phyloP scores from a whole-genome alignment of 2,113 vertebrate genomes.

The Cyanoramphus novaezelandiae region DNA sequence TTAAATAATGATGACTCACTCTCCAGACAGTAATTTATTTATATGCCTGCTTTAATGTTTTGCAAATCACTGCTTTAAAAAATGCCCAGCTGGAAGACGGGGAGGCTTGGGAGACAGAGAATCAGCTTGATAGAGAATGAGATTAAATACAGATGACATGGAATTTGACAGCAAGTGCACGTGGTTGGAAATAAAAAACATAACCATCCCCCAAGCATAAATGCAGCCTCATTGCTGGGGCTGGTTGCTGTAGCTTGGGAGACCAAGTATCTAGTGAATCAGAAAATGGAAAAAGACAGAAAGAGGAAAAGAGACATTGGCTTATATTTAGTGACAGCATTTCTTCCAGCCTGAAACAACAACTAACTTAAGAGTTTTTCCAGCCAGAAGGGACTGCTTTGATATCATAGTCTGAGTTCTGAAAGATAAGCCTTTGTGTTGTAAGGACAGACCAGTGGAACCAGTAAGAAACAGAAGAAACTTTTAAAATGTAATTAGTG shows the following conservation, averaged over 20 bases:
- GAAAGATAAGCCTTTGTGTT: neutral
- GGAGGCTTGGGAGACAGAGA: slow-evolving; percentile 29
- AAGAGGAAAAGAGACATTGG: neutral
- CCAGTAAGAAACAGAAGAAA: neutral
- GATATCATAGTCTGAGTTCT: neutral
- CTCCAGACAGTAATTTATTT: slow-evolving; percentile 66
- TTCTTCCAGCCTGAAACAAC: slow-evolving; percentile 13
- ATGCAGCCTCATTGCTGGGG: neutral
- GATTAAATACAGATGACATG: slow-evolving; percentile 50
- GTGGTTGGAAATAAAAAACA: neutral
- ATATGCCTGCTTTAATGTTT: slow-evolving; percentile 61
- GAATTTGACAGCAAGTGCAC: neutral
- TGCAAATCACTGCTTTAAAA: slow-evolving; percentile 56
- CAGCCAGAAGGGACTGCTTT: neutral
- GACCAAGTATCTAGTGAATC: neutral
- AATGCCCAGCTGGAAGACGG: slow-evolving; percentile 52
- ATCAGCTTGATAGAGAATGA: slow-evolving; percentile 44
- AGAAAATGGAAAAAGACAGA: neutral
- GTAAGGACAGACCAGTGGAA: neutral
- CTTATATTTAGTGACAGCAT: slow-evolving; percentile 24
- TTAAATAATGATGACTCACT: slow-evolving; percentile 61
- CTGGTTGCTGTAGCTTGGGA: neutral
- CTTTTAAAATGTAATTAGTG: neutral
- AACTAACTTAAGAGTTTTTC: neutral
- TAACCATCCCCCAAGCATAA: neutral